A percentile compares a stretch with the other conserved stretches of the same genome.
These are phyloP conservation scores for Orbicella faveolata DNA, from an alignment of 64 coral and sea anemone genomes.

Conservation along the genomic window DNA sequence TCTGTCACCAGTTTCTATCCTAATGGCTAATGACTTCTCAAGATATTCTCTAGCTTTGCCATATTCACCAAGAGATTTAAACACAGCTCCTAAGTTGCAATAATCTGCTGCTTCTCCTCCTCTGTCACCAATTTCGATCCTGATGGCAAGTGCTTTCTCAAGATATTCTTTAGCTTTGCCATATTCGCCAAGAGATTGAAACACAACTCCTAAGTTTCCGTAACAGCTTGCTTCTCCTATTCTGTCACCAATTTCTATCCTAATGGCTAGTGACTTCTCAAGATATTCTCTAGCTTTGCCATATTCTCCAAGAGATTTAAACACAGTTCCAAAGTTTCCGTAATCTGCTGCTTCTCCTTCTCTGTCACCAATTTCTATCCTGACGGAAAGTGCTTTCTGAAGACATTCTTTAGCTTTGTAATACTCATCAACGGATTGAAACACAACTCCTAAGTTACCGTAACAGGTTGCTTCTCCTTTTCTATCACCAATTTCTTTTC, in stretches of 20 bases:
- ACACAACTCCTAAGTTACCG: background rate
- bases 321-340: background rate
- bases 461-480: background rate
- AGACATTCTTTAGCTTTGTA: background rate
- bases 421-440: background rate
- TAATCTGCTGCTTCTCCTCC: background rate
- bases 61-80: background rate
- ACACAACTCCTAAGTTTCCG: background rate
- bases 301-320: background rate
- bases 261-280: background rate
- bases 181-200: background rate
- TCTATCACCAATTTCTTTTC: background rate
- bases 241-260: background rate
- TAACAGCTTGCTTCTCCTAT: background rate
- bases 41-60: background rate
- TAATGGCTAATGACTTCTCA: background rate
- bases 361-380: conserved; percentile 13
- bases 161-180: conserved; percentile 8
- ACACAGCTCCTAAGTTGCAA: background rate
- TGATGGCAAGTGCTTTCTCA: conserved; percentile 6
- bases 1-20: background rate
- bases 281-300: background rate
- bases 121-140: background rate
- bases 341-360: background rate
- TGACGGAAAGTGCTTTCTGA: conserved; percentile 12